These are phyloP conservation scores for Pogonocherus hispidulus DNA, from an alignment of 2,888 invertebrate genomes.

Conservation along the genomic window DNA sequence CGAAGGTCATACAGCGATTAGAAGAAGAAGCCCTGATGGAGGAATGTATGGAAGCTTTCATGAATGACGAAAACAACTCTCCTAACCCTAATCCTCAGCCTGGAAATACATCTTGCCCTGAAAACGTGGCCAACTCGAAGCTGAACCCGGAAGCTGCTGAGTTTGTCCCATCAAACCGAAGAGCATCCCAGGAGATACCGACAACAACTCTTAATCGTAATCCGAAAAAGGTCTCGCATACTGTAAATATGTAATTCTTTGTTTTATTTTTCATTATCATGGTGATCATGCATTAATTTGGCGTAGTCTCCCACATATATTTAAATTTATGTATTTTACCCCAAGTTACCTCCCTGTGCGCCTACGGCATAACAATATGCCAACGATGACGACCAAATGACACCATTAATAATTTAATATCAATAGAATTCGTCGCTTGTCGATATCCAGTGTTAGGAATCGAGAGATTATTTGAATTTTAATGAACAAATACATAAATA, in stretches of 20 bases:
- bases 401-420: too few species aligned
- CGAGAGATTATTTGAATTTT: too few species aligned
- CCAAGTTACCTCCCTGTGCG: too few species aligned
- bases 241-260: conserved; percentile 51
- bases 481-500: too few species aligned
- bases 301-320: too few species aligned
- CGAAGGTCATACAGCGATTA: conserved; percentile 88
- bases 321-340: too few species aligned
- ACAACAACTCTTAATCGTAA: conserved; percentile 49
- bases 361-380: too few species aligned
- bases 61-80: conserved; percentile 76
- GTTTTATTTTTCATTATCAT: conserved; percentile 36
- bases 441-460: too few species aligned
- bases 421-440: too few species aligned
- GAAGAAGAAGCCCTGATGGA: conserved; percentile 92
- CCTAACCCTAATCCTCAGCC: conserved; percentile 36
- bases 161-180: conserved; percentile 76
- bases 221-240: conserved; percentile 45
- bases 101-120: conserved; percentile 45
- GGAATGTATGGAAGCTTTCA: conserved; percentile 88
- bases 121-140: conserved; percentile 75
- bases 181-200: conserved; percentile 47
- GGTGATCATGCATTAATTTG: conserved; percentile 34
- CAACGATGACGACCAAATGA: too few species aligned
- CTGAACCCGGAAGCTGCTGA: conserved; percentile 89